Percentiles rank a stretch among this genome's conserved stretches.
Evolutionary conservation across 2,888 invertebrate species (phyloP).

Genomic region (Philhelius pedissequus): DNA sequence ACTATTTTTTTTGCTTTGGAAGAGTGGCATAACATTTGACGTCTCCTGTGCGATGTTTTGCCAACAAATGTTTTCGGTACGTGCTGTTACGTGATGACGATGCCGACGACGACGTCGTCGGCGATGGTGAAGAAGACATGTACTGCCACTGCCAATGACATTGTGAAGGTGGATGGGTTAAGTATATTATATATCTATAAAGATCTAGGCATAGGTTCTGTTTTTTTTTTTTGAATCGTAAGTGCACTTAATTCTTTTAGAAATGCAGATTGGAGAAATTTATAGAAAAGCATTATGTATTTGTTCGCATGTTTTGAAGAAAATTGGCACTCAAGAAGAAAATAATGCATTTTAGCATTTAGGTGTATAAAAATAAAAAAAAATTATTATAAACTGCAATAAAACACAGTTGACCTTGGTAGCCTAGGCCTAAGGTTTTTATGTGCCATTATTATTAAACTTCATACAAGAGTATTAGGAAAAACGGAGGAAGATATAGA

Average conservation of each 20-base stretch:
- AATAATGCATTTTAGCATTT: too few species aligned
- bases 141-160: conserved; percentile 30
- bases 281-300: conserved; percentile 24
- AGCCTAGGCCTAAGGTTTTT: too few species aligned
- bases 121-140: conserved; percentile 2
- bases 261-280: conserved; percentile 49
- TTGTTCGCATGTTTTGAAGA: conserved; percentile 50
- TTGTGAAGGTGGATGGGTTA: not conserved
- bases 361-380: not conserved
- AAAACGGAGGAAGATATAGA: too few species aligned
- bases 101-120: conserved; percentile 18
- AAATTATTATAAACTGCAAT: conserved; percentile 51
- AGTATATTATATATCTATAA: too few species aligned
- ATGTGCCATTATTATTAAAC: too few species aligned
- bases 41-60: conserved; percentile 53
- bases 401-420: conserved; percentile 37
- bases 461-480: too few species aligned
- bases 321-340: conserved; percentile 45
- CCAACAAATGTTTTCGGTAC: conserved; percentile 50
- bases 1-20: not conserved
- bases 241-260: conserved; percentile 51
- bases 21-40: conserved; percentile 32
- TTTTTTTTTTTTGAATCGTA: conserved; percentile 45
- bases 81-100: conserved; percentile 54
- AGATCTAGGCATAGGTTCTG: not conserved